Percentiles rank a stretch among this genome's conserved stretches.
phyloP scores from a whole-genome alignment of 2,113 vertebrate genomes.

The Trogon surrucura region DNA sequence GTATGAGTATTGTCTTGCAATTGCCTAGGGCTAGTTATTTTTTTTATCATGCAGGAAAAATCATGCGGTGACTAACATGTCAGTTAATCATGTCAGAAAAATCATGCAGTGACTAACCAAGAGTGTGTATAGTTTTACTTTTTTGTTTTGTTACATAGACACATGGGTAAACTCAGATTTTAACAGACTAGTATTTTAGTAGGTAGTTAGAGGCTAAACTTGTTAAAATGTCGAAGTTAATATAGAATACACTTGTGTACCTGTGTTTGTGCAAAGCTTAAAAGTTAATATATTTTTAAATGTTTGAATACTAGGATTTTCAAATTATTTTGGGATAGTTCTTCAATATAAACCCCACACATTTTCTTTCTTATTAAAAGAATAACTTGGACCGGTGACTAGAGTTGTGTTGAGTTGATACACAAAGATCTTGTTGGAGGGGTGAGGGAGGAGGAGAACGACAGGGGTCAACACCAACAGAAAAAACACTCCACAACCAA shows the following conservation, averaged over 20 bases:
- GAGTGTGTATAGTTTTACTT: background rate
- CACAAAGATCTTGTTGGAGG: background rate
- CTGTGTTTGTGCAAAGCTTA: background rate
- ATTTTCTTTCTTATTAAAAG: background rate
- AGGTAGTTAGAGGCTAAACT: background rate
- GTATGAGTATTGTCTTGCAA: background rate
- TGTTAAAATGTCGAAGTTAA: background rate
- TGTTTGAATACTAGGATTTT: background rate
- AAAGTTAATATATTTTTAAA: background rate
- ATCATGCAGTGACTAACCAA: background rate
- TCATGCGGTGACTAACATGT: background rate
- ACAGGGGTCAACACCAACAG: too few species aligned
- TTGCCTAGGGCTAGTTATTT: background rate
- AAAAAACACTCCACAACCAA: too few species aligned
- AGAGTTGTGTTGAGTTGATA: background rate
- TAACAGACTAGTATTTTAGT: background rate
- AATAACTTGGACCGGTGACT: background rate
- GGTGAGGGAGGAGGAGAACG: too few species aligned
- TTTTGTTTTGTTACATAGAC: background rate
- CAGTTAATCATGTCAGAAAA: background rate
- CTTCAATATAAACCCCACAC: rapidly evolving
- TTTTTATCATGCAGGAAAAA: background rate
- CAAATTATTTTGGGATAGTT: background rate
- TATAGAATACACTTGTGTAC: background rate
- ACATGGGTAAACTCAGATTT: background rate